phyloP scores from a whole-genome alignment of 2,888 invertebrate genomes.

The Buathra laborator region DNA sequence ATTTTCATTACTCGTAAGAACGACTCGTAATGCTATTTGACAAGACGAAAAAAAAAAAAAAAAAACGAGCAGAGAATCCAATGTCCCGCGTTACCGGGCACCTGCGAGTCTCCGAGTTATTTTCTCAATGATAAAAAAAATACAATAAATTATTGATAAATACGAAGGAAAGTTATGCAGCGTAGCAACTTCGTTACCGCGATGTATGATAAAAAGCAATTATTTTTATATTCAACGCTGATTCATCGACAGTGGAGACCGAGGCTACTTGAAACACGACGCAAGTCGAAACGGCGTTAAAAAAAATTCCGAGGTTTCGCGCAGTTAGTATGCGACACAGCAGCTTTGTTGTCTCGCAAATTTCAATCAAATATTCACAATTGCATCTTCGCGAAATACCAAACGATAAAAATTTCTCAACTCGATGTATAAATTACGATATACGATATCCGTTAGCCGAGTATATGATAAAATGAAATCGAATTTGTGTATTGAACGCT shows the following conservation, averaged over 20 bases:
- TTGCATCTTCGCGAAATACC: slow-evolving; percentile 27
- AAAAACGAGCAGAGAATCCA: no score
- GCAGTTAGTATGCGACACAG: no score
- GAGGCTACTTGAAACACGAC: no score
- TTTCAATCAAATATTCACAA: slow-evolving; percentile 60
- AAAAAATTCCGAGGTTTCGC: no score
- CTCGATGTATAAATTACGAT: slow-evolving; percentile 5
- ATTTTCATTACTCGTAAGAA: slow-evolving; percentile 61
- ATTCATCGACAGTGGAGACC: no score
- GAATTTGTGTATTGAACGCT: no score
- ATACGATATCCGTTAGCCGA: background rate
- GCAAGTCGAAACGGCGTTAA: no score
- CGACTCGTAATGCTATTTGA: slow-evolving; percentile 46
- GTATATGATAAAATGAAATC: no score
- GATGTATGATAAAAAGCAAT: background rate
- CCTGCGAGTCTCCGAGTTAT: background rate
- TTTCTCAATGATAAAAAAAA: background rate
- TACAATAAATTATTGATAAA: background rate
- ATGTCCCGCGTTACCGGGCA: background rate
- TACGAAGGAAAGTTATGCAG: slow-evolving; percentile 13
- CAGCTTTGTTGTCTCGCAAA: slow-evolving; percentile 3
- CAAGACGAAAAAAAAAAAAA: background rate
- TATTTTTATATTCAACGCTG: no score
- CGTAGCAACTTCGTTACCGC: slow-evolving; percentile 24
- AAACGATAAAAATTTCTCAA: slow-evolving; percentile 24